Base-by-base conservation (phyloP, 2,888 invertebrate genomes). In the Harmothoe impar region DNA sequence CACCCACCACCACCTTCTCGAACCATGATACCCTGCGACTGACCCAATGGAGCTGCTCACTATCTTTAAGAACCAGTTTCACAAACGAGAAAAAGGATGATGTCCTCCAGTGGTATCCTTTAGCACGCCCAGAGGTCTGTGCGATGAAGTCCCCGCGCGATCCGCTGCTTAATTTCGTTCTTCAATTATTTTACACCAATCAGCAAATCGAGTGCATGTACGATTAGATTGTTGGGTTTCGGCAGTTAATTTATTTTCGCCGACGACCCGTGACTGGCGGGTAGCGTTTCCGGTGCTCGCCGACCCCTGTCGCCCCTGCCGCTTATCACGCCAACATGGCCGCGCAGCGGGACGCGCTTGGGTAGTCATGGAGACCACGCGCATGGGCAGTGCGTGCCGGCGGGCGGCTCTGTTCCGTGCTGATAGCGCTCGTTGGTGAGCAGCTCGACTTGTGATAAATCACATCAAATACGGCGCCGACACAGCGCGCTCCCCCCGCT, bases 171-270 rank as follows among this genome's bases (percentile, higher is more conserved):
- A 88, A 88, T 88, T 88, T 88, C 88, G 62, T 56, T 89, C 89
- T 52, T 29, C 54, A 51, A 89, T 89, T 89, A 77, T 89, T 89
- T 89, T 89, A 89, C 89, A 89, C 89, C 89, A 89, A 89, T 89
- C 78, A 52, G 52, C 89, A 89, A 43, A 89, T 89, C 89, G 43
- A 89, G 89, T 77, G 89, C 78, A 77, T 77, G 51, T 72, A 51
- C 54, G 89, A 89, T 89, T 43, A 89, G 72, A 89, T 89, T 89
- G 68, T 68, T 78, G 43, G 31, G 81, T 31, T 89, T 89, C 89
- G 35, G 78, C 89, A 89, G 89, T 89, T 89, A 89, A 89, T 89
- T 89, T 89, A 89, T 89, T 77, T 89, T 23, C 77, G 51, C 52
- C 78, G 78, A 20, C 68, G 89, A 89, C 77, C 89, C 89, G 78